Conservation (phyloP, 1,140 invertebrate genomes). For the Vanessa tameamea region DNA sequence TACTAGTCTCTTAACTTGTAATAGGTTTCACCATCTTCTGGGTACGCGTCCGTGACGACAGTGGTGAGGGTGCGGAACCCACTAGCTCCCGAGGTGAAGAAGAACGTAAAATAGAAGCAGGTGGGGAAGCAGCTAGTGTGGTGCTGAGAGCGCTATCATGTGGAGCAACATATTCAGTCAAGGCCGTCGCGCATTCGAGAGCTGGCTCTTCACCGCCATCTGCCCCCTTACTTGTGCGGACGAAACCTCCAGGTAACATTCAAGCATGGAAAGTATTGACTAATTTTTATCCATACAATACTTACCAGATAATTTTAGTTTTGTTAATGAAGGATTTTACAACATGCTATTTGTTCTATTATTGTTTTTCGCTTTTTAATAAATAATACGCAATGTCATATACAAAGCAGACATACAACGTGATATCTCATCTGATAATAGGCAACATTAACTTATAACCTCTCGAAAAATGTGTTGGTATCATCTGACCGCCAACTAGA, state of each 20-base stretch:
- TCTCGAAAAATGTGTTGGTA: too few species aligned
- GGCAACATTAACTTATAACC: too few species aligned
- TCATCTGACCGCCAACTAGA: too few species aligned
- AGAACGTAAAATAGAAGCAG: slow-evolving; percentile 62
- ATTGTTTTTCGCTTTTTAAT: too few species aligned
- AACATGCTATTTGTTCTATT: too few species aligned
- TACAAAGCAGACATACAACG: too few species aligned
- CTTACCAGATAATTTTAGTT: not conserved
- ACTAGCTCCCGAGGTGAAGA: slow-evolving; percentile 60
- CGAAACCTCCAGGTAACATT: slow-evolving; percentile 68
- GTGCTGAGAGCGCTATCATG: slow-evolving; percentile 64
- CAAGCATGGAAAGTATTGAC: not conserved
- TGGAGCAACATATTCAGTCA: slow-evolving; percentile 67
- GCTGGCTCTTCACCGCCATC: slow-evolving; percentile 67
- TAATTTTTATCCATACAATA: not conserved
- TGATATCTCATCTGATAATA: too few species aligned
- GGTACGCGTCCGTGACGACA: slow-evolving; percentile 65
- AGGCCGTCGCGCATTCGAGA: slow-evolving; percentile 66
- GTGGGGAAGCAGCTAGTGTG: slow-evolving; percentile 59
- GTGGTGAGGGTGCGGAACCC: slow-evolving; percentile 53
- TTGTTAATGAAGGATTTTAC: too few species aligned
- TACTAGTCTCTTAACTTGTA: not conserved
- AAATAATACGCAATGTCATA: too few species aligned
- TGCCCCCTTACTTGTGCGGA: slow-evolving; percentile 60
- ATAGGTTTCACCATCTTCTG: slow-evolving; percentile 72